phyloP scores from a whole-genome alignment of 2,888 invertebrate genomes.

The Chydorus sphaericus region DNA sequence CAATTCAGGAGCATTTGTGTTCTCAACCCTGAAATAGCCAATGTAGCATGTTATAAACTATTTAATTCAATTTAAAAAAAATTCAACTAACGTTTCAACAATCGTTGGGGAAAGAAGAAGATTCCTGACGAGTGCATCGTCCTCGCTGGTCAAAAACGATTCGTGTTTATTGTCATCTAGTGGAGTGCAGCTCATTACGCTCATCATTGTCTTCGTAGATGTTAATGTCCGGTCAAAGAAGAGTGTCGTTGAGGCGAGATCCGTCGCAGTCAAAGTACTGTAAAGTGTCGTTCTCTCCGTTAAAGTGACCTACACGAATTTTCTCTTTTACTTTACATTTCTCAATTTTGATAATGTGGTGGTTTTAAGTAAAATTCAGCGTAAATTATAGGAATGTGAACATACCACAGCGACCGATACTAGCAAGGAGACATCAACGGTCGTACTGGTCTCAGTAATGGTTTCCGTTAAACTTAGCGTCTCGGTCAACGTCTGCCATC shows the following conservation, averaged over 20 bases:
- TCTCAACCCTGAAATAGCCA: neutral
- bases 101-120: neutral
- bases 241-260: neutral
- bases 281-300: neutral
- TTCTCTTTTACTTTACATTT: too few relatives aligned
- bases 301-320: too few relatives aligned
- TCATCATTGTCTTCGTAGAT: too few relatives aligned
- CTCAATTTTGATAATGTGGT: too few relatives aligned
- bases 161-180: too few relatives aligned
- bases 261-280: neutral
- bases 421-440: neutral
- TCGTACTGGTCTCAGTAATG: neutral
- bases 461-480: neutral
- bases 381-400: too few relatives aligned
- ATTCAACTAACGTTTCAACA: neutral
- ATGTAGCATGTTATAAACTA: too few relatives aligned
- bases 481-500: neutral
- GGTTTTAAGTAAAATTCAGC: too few relatives aligned
- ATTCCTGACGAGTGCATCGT: neutral
- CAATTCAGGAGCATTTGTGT: neutral
- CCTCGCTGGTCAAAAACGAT: too few relatives aligned
- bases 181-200: too few relatives aligned
- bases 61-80: neutral
- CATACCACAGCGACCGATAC: neutral
- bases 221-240: too few relatives aligned